Evolutionary conservation across 2,797 vertebrate genomes (phyloP).

Genomic region (Hydrolagus colliei): DNA sequence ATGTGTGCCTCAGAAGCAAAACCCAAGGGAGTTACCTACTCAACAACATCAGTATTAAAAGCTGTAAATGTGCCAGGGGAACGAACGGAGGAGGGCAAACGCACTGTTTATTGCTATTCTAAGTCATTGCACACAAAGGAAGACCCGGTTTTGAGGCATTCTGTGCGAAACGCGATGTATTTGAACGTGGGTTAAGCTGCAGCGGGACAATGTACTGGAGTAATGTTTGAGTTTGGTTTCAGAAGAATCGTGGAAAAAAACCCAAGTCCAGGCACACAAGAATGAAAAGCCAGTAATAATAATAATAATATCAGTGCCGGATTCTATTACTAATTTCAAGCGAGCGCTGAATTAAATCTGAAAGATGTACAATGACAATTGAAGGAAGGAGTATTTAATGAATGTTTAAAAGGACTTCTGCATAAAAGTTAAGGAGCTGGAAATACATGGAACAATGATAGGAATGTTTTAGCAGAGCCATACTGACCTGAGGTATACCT

Average conservation of each 20-base stretch:
- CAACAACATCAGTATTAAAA: slow-evolving; percentile 15
- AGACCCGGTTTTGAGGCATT: neutral
- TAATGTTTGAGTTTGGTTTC: neutral
- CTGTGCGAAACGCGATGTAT: neutral
- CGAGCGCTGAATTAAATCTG: too few species aligned
- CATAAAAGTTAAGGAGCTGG: neutral
- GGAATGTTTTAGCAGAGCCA: neutral
- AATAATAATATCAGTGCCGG: neutral
- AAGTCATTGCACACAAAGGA: neutral
- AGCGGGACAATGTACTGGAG: neutral
- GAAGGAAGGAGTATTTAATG: neutral
- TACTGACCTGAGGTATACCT: neutral
- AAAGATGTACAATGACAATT: too few species aligned
- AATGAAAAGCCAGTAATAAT: neutral
- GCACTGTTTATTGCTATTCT: neutral
- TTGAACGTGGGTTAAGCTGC: neutral
- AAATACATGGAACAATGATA: neutral
- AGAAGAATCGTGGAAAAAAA: neutral
- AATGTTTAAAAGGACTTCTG: neutral
- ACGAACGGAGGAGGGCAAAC: neutral
- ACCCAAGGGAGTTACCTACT: slow-evolving; percentile 9
- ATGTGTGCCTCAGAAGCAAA: neutral
- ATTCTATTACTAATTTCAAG: too few species aligned
- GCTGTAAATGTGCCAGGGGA: too few species aligned
- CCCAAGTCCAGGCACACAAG: neutral